Base-by-base conservation (phyloP, 2,888 invertebrate genomes). In the Saturnia japonica region DNA sequence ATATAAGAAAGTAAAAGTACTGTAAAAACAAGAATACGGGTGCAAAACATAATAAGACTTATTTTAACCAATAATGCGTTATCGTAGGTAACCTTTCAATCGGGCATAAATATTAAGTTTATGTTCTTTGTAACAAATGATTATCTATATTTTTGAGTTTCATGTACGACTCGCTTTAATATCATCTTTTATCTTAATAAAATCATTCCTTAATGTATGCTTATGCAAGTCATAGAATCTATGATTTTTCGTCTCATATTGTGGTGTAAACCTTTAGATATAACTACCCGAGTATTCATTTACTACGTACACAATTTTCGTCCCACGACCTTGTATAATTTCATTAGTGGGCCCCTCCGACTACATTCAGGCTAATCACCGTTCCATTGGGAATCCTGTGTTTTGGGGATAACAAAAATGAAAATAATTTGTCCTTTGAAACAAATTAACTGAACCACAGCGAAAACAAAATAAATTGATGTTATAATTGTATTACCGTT, bases 381-480 rank as follows among this genome's bases (percentile, higher is more conserved):
- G 64, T 64, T 40, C 64, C 64, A 40, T 34, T 40, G 64, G 25
- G 64, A 64, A 19, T n/a, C 40, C 34, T 64, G 64, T 64, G 40
- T 64, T 64, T 64, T 64, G 34, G n/a, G 19, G 1, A 64, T 40
- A 34, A 64, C 19, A 34, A 34, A 64, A 64, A 64, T 19, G 40
- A 64, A 40, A 64, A 64, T 64, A 40, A 64, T 62, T 28, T 28
- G 28, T 62, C 25, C 28, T 62, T 62, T 14, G 28, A 62, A 28
- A 11, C 6, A 28, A 62, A 62, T 62, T 62, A 14, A n/a, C 28
- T 14, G 28, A 28, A 54, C 14, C 25, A 62, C 2, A 62, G 16
- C 7, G 34, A 16, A 60, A 62, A 62, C 4, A 28, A 28, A 16
- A 62, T 62, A 16, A 34, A 62, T 62, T 62, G 6, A 60, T 28